A percentile compares a stretch with the other conserved stretches of the same genome.
These are phyloP conservation scores for Drosophila rufa DNA, from an alignment of 1,140 invertebrate genomes.

Conservation along the genomic window DNA sequence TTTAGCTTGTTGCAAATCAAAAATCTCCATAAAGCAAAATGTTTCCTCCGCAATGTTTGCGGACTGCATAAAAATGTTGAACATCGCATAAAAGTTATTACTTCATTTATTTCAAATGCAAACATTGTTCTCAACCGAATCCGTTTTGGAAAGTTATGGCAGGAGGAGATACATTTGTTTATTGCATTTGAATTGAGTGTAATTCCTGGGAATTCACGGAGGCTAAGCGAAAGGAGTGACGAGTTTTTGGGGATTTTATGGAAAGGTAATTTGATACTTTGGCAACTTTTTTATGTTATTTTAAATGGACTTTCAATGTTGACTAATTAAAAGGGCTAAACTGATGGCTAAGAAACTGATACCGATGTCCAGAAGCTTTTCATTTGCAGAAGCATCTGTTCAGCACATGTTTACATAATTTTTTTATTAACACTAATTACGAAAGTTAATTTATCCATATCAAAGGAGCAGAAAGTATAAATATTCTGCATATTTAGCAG, in stretches of 20 bases:
- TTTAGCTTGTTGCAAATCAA: constrained; percentile 82
- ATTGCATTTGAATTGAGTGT: constrained; percentile 49
- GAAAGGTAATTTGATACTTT: constrained; percentile 10
- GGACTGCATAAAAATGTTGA: constrained; percentile 68
- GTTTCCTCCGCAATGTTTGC: constrained; percentile 53
- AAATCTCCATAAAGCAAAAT: constrained; percentile 81
- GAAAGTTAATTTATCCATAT: no score
- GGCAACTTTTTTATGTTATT: constrained; percentile 8
- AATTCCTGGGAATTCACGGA: not conserved
- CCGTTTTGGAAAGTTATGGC: constrained; percentile 16
- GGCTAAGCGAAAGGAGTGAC: not conserved
- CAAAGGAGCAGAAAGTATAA: no score
- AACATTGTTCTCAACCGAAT: constrained; percentile 71
- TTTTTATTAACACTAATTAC: no score
- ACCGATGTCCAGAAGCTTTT: no score
- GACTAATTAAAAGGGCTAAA: not conserved
- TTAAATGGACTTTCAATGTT: constrained; percentile 19
- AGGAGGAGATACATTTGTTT: constrained; percentile 35
- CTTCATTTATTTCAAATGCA: constrained; percentile 82
- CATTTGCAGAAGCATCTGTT: not conserved
- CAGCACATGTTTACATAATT: no score
- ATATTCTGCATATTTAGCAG: no score
- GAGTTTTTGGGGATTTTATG: not conserved
- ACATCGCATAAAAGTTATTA: constrained; percentile 81
- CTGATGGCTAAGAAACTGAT: not conserved